Percentiles rank a stretch among this genome's conserved stretches.
These are phyloP conservation scores for Ammodytes dubius DNA, from an alignment of 2,113 vertebrate genomes.

Conservation along the genomic window DNA sequence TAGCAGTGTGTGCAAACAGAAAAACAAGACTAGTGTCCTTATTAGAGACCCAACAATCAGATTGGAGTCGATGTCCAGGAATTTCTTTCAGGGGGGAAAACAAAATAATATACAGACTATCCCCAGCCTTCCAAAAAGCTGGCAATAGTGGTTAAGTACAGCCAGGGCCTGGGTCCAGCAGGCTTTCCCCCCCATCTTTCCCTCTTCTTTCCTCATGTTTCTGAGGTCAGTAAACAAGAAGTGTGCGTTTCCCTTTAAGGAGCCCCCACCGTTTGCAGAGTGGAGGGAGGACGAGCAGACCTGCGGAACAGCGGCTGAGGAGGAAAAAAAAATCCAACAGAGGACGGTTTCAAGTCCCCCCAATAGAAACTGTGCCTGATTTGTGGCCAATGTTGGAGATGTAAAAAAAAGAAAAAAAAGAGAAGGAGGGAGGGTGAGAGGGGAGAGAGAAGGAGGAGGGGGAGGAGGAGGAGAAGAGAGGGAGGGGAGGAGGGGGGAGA, in stretches of 20 bases:
- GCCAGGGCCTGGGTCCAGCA: constrained; percentile 39
- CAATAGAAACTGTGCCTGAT: constrained; percentile 90
- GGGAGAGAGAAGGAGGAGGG: constrained; percentile 19
- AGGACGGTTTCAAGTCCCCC: constrained; percentile 89
- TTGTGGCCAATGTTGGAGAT: constrained; percentile 89
- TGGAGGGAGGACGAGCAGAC: constrained; percentile 82
- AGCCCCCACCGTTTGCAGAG: constrained; percentile 80
- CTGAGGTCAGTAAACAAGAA: constrained; percentile 77
- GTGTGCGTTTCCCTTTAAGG: constrained; percentile 85
- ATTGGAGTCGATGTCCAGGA: constrained; percentile 8
- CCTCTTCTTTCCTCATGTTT: constrained; percentile 61
- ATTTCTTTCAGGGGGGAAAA: constrained; percentile 15
- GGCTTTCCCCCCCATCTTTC: constrained; percentile 45
- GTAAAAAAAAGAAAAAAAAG: constrained; percentile 82
- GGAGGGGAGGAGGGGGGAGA: constrained; percentile 47
- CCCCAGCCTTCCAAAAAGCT: constrained; percentile 29
- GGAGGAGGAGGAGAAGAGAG: constrained; percentile 1
- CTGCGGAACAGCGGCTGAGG: constrained; percentile 89
- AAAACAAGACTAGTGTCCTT: not conserved
- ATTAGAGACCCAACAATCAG: not conserved
- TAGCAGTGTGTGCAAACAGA: not conserved
- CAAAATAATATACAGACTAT: not conserved
- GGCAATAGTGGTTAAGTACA: constrained; percentile 11
- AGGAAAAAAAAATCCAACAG: constrained; percentile 84
- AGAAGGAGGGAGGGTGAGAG: constrained; percentile 34